A percentile compares a stretch with the other conserved stretches of the same genome.
Evolutionary conservation across 92 coral and sea anemone species (phyloP).

Genomic region (Paramuricea clavata): DNA sequence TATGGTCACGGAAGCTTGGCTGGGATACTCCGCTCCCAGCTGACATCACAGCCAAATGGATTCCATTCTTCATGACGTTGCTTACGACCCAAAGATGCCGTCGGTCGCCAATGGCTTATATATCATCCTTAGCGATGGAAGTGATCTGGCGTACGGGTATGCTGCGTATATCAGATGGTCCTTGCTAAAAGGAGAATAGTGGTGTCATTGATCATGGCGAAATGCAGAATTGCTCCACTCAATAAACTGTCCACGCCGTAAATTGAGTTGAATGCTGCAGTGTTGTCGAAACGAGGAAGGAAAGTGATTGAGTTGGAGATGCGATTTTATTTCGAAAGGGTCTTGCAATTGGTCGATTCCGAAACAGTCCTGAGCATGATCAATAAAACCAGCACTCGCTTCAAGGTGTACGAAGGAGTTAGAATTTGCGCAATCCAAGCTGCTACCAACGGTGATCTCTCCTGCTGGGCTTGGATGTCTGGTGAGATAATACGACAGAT

Average conservation of each 20-base stretch:
- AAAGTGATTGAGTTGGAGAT: constrained; percentile 62
- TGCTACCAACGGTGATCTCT: constrained; percentile 69
- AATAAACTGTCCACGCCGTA: constrained; percentile 66
- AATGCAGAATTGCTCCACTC: constrained; percentile 65
- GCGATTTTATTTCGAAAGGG: constrained; percentile 66
- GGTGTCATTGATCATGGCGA: constrained; percentile 64
- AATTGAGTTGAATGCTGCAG: constrained; percentile 70
- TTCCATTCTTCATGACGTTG: constrained; percentile 49
- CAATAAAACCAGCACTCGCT: constrained; percentile 72
- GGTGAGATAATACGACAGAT: constrained; percentile 74
- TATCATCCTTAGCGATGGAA: constrained; percentile 61
- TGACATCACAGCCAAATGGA: constrained; percentile 53
- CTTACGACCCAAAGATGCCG: constrained; percentile 50
- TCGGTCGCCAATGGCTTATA: constrained; percentile 62
- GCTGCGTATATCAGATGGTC: constrained; percentile 66
- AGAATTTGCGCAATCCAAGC: constrained; percentile 70
- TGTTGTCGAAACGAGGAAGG: constrained; percentile 69
- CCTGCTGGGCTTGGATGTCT: constrained; percentile 75
- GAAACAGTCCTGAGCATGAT: constrained; percentile 74
- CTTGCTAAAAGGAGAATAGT: constrained; percentile 44
- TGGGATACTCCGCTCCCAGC: constrained; percentile 40
- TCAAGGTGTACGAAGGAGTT: constrained; percentile 70
- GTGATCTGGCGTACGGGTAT: constrained; percentile 60
- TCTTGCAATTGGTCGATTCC: constrained; percentile 63
- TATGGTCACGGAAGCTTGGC: constrained; percentile 47